Conservation (phyloP, 2,113 vertebrate genomes). For the Hyperopisus bebe region DNA sequence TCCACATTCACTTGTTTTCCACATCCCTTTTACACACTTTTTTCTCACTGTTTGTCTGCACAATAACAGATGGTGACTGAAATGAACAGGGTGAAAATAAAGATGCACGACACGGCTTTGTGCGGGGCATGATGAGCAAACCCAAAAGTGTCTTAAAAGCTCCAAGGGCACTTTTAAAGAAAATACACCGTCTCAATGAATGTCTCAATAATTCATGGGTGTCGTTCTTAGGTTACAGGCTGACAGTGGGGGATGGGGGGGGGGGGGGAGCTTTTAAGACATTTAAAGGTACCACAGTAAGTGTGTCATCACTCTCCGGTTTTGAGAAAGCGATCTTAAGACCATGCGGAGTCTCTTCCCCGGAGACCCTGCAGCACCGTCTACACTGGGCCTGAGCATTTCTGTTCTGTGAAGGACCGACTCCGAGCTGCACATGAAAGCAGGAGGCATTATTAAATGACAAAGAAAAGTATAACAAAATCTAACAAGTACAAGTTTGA, state of each 20-base stretch:
- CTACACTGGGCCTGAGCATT: neutral
- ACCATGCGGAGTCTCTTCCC: neutral
- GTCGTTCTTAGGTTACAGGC: neutral
- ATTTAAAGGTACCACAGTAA: neutral
- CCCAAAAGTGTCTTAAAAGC: neutral
- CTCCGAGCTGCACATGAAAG: neutral
- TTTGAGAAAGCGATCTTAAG: neutral
- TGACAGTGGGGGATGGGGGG: neutral
- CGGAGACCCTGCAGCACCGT: neutral
- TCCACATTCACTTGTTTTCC: neutral
- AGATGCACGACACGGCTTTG: neutral
- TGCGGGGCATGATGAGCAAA: neutral
- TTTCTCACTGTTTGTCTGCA: neutral
- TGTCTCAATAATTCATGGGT: conserved; percentile 5
- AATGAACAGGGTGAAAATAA: neutral
- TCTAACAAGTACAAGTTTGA: no score
- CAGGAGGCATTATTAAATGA: neutral
- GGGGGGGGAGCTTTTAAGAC: neutral
- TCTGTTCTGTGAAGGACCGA: neutral
- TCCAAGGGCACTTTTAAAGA: neutral
- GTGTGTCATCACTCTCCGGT: neutral
- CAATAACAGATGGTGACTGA: neutral
- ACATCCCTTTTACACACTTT: neutral
- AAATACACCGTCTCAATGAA: neutral
- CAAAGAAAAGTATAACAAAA: neutral